phyloP scores from a whole-genome alignment of 2,888 invertebrate species.

The Caenorhabditis angaria region DNA sequence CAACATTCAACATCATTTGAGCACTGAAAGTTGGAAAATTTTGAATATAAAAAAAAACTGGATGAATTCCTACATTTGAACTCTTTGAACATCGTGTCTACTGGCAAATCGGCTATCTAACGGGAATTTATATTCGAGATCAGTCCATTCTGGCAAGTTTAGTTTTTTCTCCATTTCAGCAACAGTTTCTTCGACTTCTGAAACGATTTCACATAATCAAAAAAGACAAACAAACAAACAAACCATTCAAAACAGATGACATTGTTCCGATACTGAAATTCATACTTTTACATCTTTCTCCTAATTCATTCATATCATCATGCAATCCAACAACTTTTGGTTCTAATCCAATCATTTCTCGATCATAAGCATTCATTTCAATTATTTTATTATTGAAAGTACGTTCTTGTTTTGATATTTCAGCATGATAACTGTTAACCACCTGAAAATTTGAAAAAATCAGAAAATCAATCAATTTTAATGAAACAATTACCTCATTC shows the following conservation, averaged over 20 bases:
- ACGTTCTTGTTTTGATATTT: conserved; percentile 35
- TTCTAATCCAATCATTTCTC: conserved; percentile 34
- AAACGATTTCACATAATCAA: conserved; percentile 3
- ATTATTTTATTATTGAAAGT: conserved; percentile 34
- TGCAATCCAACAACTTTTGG: conserved; percentile 42
- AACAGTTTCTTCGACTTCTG: conserved; percentile 35
- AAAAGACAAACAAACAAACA: neutral
- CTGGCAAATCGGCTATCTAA: conserved; percentile 36
- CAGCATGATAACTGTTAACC: conserved; percentile 34
- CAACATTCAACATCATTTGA: conserved; percentile 48
- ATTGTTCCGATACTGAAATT: conserved; percentile 39
- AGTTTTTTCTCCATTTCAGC: conserved; percentile 40
- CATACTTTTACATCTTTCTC: conserved; percentile 32
- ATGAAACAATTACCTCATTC: conserved; percentile 31
- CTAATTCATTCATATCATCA: conserved; percentile 35
- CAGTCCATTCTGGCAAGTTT: conserved; percentile 44
- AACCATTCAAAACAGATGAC: conserved; percentile 36
- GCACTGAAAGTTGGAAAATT: conserved; percentile 17
- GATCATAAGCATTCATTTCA: conserved; percentile 36
- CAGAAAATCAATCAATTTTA: neutral
- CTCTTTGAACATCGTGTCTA: conserved; percentile 43
- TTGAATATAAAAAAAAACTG: neutral
- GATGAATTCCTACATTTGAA: conserved; percentile 29
- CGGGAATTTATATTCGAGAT: conserved; percentile 44
- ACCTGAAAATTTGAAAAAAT: conserved; percentile 6